Percentiles rank a stretch among this genome's conserved stretches.
Conservation (phyloP, 2,113 vertebrate genomes). For the human (Homo sapiens) region DNA sequence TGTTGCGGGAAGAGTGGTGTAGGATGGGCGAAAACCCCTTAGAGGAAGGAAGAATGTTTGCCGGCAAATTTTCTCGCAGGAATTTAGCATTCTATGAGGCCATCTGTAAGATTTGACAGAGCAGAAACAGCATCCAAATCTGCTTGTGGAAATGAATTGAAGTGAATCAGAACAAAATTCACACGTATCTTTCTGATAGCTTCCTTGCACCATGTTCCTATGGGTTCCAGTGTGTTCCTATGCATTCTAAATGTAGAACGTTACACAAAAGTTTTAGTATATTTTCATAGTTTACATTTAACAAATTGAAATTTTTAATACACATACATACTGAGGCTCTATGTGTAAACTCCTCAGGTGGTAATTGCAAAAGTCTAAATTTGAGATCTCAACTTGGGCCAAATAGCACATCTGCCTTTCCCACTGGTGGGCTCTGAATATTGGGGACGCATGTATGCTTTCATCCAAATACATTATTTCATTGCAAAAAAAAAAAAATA, state of each 20-base stretch:
- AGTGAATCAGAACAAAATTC: not conserved
- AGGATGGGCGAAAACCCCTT: fast-evolving
- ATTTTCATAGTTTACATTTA: not conserved
- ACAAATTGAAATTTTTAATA: not conserved
- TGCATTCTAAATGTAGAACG: not conserved
- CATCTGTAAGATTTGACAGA: not conserved
- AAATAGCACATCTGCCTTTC: too few relatives aligned
- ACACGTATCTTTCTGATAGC: fast-evolving
- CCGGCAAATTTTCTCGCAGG: not conserved
- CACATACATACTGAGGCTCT: not conserved
- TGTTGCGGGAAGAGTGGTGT: fast-evolving
- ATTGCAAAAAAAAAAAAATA: not conserved
- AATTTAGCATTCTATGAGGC: not conserved
- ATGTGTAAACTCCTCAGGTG: not conserved
- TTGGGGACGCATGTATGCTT: too few relatives aligned
- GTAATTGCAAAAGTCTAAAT: not conserved
- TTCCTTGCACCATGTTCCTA: too few relatives aligned
- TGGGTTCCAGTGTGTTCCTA: not conserved
- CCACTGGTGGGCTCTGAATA: not conserved
- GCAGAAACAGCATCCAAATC: not conserved
- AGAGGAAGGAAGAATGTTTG: not conserved
- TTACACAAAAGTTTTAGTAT: too few relatives aligned
- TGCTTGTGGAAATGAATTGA: not conserved
- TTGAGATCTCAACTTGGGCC: not conserved
- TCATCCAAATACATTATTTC: not conserved